These are phyloP conservation scores for Drepana arcuata DNA, from an alignment of 1,140 invertebrate species.

Conservation along the genomic window DNA sequence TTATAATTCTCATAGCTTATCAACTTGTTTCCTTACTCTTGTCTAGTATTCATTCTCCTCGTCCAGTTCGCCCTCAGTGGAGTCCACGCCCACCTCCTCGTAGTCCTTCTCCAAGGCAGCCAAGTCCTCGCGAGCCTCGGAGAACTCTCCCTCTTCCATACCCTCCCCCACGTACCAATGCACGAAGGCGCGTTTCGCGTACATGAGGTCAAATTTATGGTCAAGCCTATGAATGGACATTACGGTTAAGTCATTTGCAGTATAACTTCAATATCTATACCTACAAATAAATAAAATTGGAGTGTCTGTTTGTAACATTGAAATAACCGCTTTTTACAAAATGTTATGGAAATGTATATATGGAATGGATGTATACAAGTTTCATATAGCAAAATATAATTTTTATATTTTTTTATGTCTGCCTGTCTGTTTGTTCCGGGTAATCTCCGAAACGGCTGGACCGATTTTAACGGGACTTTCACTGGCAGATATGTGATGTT, in stretches of 20 bases:
- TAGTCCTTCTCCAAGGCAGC: slow-evolving; percentile 67
- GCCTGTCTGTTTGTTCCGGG: no score
- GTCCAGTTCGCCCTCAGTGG: slow-evolving; percentile 70
- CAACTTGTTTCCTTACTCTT: no score
- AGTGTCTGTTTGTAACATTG: background rate
- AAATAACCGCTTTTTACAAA: no score
- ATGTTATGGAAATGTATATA: no score
- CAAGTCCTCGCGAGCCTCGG: slow-evolving; percentile 83
- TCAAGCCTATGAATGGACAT: slow-evolving; percentile 71
- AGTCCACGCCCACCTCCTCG: slow-evolving; percentile 59
- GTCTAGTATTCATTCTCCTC: slow-evolving; percentile 74
- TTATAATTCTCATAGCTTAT: no score
- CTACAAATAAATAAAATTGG: background rate
- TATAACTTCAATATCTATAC: background rate
- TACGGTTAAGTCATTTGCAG: background rate
- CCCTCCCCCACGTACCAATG: slow-evolving; percentile 84
- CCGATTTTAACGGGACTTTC: no score
- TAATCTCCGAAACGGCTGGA: no score
- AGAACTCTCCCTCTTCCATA: slow-evolving; percentile 86
- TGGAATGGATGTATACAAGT: no score
- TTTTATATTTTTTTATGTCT: background rate
- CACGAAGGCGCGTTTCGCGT: slow-evolving; percentile 84
- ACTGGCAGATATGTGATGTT: no score
- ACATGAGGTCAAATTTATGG: slow-evolving; percentile 87
- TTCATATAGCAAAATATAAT: background rate